phyloP scores from a whole-genome alignment of 2,113 vertebrate species.

The Eonycteris spelaea region DNA sequence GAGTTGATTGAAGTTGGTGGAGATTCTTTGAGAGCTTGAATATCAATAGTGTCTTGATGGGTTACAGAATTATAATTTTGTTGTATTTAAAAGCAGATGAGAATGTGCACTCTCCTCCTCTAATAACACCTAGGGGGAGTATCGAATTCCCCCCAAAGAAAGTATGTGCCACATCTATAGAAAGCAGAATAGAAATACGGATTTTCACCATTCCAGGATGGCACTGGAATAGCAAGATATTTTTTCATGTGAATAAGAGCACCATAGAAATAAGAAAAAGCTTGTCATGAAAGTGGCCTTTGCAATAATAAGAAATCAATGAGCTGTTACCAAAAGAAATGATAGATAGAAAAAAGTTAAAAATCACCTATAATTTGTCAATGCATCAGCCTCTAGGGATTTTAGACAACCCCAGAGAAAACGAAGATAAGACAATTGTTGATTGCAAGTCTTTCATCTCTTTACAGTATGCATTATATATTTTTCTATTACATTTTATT shows the following conservation, averaged over 20 bases:
- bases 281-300: not conserved
- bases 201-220: not conserved
- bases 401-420: not conserved
- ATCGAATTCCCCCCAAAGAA: not conserved
- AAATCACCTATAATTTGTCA: not conserved
- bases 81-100: not conserved
- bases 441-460: not conserved
- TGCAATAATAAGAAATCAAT: not conserved
- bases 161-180: not conserved
- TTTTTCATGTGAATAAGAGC: not conserved
- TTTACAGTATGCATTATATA: not conserved
- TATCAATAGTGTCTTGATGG: rapidly evolving
- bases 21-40: not conserved
- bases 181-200: not conserved
- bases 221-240: not conserved
- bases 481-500: not conserved
- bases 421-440: not conserved
- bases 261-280: not conserved
- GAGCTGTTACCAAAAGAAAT: not conserved
- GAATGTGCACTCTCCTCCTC: not conserved
- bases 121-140: not conserved
- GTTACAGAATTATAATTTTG: not conserved
- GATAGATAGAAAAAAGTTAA: not conserved
- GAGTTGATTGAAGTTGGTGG: not conserved
- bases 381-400: not conserved